phyloP scores from a whole-genome alignment of 2,888 invertebrate genomes.

The Hemithea aestivaria region DNA sequence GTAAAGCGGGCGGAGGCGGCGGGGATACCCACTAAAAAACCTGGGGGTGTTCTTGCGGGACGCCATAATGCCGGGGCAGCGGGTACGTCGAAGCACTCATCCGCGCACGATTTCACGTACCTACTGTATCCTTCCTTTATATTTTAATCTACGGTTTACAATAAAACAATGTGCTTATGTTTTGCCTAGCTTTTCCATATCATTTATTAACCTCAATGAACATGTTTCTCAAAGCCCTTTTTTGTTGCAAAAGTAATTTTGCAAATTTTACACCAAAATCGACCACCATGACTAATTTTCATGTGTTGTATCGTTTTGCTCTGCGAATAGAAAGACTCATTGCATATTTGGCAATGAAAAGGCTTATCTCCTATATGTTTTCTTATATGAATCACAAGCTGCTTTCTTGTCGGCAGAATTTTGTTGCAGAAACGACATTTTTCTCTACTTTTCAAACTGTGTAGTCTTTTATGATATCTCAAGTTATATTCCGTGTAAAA shows the following conservation, averaged over 20 bases:
- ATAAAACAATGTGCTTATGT: conserved; percentile 11
- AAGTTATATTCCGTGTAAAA: conserved; percentile 62
- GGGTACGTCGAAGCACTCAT: too few relatives aligned
- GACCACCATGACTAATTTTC: conserved; percentile 56
- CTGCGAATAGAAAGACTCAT: conserved; percentile 50
- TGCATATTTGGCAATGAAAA: conserved; percentile 53
- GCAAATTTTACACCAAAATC: conserved; percentile 55
- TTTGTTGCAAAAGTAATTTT: conserved; percentile 48
- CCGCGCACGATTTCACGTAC: too few relatives aligned
- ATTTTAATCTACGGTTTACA: too few relatives aligned
- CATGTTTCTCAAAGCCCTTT: conserved; percentile 50
- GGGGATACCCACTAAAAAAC: too few relatives aligned
- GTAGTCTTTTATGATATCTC: conserved; percentile 55
- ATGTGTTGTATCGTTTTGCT: conserved; percentile 48
- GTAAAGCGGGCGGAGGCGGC: too few relatives aligned
- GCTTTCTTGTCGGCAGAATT: conserved; percentile 50
- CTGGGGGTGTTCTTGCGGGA: too few relatives aligned
- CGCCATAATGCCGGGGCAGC: too few relatives aligned
- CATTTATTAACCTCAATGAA: conserved; percentile 44
- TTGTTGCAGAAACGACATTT: conserved; percentile 58
- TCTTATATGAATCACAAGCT: conserved; percentile 60
- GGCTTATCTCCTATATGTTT: conserved; percentile 64
- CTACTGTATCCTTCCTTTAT: too few relatives aligned
- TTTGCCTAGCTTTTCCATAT: conserved; percentile 33
- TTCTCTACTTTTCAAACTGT: conserved; percentile 48